phyloP scores from a whole-genome alignment of 1,140 invertebrate genomes.

The Coelopa frigida region DNA sequence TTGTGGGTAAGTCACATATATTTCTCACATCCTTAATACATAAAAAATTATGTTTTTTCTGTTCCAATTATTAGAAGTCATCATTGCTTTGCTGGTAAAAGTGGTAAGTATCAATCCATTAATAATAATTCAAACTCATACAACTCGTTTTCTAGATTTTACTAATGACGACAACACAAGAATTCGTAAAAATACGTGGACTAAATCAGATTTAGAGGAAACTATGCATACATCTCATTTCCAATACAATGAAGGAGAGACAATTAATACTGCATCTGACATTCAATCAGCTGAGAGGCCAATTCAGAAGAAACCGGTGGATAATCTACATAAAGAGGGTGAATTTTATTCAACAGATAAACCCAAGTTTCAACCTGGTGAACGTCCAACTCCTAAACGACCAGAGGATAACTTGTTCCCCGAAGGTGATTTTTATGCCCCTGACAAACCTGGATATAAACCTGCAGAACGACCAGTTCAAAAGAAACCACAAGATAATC shows the following conservation, averaged over 20 bases:
- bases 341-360: slow-evolving; percentile 48
- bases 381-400: slow-evolving; percentile 37
- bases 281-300: slow-evolving; percentile 37
- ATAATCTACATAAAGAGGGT: slow-evolving; percentile 55
- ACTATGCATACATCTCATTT: slow-evolving; percentile 56
- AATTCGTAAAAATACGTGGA: slow-evolving; percentile 73
- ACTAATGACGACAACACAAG: slow-evolving; percentile 55
- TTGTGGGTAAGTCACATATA: slow-evolving; percentile 66
- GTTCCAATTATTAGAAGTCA: slow-evolving; percentile 25
- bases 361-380: slow-evolving; percentile 34
- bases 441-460: slow-evolving; percentile 47
- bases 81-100: slow-evolving; percentile 36
- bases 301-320: slow-evolving; percentile 51
- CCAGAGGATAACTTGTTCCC: slow-evolving; percentile 44
- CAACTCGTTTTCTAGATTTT: slow-evolving; percentile 16
- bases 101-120: too few species aligned
- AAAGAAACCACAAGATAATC: slow-evolving; percentile 48
- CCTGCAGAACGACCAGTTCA: slow-evolving; percentile 44
- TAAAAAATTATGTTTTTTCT: background rate
- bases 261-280: slow-evolving; percentile 47
- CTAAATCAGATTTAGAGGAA: slow-evolving; percentile 63
- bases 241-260: slow-evolving; percentile 51
- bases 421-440: slow-evolving; percentile 50
- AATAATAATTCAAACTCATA: background rate
- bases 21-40: background rate